phyloP scores from a whole-genome alignment of 2,888 invertebrate genomes.

The Zonitis immaculata region DNA sequence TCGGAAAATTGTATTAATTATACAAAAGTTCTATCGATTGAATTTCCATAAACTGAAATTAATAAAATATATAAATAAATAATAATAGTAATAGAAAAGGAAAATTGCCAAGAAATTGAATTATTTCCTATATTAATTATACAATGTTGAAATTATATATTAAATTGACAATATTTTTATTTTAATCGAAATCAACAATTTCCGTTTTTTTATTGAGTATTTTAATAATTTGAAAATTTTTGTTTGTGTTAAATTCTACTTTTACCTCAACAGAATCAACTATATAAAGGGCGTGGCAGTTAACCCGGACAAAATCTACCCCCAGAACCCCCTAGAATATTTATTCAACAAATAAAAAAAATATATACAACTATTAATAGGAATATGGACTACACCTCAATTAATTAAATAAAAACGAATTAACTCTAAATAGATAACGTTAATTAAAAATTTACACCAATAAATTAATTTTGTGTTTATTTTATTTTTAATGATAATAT shows the following conservation, averaged over 20 bases:
- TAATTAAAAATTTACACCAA: too few species aligned
- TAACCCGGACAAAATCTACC: constrained; percentile 19
- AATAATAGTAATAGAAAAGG: neutral
- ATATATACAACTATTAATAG: too few species aligned
- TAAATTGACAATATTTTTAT: neutral
- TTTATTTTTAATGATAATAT: too few species aligned
- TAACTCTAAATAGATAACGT: too few species aligned
- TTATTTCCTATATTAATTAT: neutral
- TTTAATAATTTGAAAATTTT: neutral
- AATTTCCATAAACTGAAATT: neutral
- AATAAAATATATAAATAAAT: neutral
- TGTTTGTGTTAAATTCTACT: constrained; percentile 13
- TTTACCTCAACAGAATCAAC: constrained; percentile 23
- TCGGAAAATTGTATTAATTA: neutral
- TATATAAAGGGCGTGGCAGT: constrained; percentile 29
- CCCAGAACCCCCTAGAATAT: neutral
- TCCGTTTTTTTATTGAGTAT: neutral
- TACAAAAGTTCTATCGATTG: neutral
- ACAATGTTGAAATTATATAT: neutral
- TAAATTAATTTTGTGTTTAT: too few species aligned
- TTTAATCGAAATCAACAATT: neutral
- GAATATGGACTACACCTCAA: too few species aligned
- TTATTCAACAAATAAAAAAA: neutral
- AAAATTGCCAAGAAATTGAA: neutral
- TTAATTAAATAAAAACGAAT: too few species aligned